Conservation (phyloP, 2,797 vertebrate genomes). For the Pelochelys cantorii region DNA sequence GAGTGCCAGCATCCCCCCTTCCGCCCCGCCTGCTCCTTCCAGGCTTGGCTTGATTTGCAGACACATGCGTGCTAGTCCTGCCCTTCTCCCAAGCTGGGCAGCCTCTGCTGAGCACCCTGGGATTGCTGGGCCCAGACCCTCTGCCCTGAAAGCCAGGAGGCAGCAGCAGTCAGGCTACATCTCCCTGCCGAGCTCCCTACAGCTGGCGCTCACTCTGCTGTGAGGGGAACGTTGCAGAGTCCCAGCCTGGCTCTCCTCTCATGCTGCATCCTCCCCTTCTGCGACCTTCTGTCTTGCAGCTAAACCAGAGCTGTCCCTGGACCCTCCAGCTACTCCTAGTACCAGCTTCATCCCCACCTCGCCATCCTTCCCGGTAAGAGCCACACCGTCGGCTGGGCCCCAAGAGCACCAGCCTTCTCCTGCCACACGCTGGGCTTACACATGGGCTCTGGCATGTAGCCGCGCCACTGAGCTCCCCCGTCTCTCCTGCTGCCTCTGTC, state of each 20-base stretch:
- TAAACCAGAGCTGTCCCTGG: slow-evolving; percentile 72
- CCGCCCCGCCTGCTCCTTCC: no score
- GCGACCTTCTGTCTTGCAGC: slow-evolving; percentile 59
- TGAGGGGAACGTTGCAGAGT: background rate
- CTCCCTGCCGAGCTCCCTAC: background rate
- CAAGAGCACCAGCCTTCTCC: background rate
- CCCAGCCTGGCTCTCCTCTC: background rate
- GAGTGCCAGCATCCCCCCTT: background rate
- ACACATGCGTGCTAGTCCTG: background rate
- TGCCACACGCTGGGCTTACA: background rate
- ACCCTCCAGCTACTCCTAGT: background rate
- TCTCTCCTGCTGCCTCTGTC: background rate
- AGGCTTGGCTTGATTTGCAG: background rate
- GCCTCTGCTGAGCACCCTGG: background rate
- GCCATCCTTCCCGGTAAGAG: slow-evolving; percentile 47
- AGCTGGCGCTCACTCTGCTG: background rate
- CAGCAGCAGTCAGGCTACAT: background rate
- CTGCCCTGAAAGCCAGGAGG: no score
- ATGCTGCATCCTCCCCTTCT: rapidly evolving
- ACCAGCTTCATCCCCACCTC: background rate
- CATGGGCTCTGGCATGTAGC: background rate
- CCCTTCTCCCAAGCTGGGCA: background rate
- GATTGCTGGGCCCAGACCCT: background rate
- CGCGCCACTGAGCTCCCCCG: background rate
- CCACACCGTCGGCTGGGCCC: background rate